Percentiles rank a stretch among this genome's conserved stretches.
Evolutionary conservation across 2,113 vertebrate genomes (phyloP).

Genomic region (Actinemys pallida): DNA sequence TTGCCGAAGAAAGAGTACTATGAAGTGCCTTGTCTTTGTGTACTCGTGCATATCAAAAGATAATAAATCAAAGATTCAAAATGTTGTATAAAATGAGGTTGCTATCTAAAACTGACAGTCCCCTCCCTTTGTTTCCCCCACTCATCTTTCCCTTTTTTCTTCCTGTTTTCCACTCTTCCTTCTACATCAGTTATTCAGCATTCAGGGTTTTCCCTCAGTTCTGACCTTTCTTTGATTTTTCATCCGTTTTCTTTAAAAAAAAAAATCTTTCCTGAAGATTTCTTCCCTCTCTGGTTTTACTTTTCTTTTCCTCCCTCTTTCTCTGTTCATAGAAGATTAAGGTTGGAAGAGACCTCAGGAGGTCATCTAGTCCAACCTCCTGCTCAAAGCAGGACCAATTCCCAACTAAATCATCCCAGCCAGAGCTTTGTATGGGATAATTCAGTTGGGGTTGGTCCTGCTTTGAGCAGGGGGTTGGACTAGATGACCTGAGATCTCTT

Average conservation of each 20-base stretch:
- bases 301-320: not conserved
- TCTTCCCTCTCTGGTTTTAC: not conserved
- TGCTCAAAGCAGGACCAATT: too few relatives aligned
- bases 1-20: not conserved
- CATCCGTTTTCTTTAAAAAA: not conserved
- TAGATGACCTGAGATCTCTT: not conserved
- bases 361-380: too few relatives aligned
- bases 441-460: too few relatives aligned
- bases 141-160: rapidly evolving
- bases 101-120: not conserved
- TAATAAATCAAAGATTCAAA: not conserved
- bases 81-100: not conserved
- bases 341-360: too few relatives aligned
- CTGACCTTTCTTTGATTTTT: not conserved
- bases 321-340: not conserved
- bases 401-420: too few relatives aligned
- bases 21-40: not conserved
- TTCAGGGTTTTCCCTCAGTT: not conserved
- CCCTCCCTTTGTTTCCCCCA: rapidly evolving
- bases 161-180: not conserved
- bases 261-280: not conserved
- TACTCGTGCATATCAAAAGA: not conserved
- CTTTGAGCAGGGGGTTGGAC: too few relatives aligned
- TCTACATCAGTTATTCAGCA: not conserved
- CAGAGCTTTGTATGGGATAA: too few relatives aligned